Evolutionary conservation across 2,888 invertebrate genomes (phyloP), one percentile per base, ranked within the genome.

Genomic region (Chrysolina haemoptera): DNA sequence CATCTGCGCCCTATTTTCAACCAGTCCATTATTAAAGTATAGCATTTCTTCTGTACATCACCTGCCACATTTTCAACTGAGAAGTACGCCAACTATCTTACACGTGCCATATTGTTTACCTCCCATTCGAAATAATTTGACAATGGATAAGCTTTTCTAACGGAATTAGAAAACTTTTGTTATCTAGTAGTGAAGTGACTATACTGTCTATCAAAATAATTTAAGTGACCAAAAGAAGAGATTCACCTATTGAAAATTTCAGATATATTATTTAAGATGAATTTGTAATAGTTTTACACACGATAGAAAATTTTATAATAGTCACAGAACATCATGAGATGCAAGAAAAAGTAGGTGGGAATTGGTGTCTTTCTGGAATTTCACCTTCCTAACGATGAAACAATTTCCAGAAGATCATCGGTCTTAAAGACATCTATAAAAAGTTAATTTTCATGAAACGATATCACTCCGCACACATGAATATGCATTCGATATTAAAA

Each of bases 1-100:
- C 81, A 81, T 81, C 81, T 81, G 81, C 78, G 79, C 62, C 76
- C 80, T 73, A 81, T 67, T 73, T 78, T 66, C 35, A 0, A 35
- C 35, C 59, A 71, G 68, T 68, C 71, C 68, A 73, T 76, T 70
- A 79, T 79, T 74, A 79, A 76, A 73, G 79, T 79, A 79, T 79
- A 77, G 71, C 78, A 78, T 80, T 80, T 79, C 79, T 43, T 79
- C 79, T 43, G 70, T 55, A 68, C 68, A 75, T 76, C 79, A 79
- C 78, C 79, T 76, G 77, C 78, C 66, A 70, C 63, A 64, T 64
- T 71, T 12, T 70, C 63, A 74, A 71, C 74, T 65, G 62, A 74
- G 74, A 79, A 79, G 75, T 75, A 70, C 74, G 79, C 69, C 75
- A 78, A 73, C 70, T 48, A 27, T 10, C 14, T 11, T 16, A 70